Evolutionary conservation across 2,888 invertebrate species (phyloP).

Genomic region (Coenonympha arcania): DNA sequence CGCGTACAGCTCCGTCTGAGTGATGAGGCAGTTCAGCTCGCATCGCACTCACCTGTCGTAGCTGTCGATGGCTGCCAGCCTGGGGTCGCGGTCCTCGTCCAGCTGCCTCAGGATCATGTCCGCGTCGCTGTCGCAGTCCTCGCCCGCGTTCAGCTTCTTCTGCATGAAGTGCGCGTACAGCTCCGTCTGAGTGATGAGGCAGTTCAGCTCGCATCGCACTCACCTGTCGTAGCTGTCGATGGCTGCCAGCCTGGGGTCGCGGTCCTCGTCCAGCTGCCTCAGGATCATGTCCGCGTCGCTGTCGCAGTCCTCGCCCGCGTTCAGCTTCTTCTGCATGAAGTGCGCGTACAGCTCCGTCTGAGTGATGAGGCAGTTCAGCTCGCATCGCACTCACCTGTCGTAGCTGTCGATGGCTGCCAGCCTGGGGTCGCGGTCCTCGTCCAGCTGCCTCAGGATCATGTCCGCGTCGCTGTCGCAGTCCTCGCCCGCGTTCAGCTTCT

Average conservation of each 20-base stretch:
- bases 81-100: constrained; percentile 86
- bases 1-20: constrained; percentile 95
- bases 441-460: constrained; percentile 87
- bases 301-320: constrained; percentile 78
- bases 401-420: constrained; percentile 85
- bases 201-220: constrained; percentile 93
- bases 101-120: constrained; percentile 87
- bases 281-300: constrained; percentile 81
- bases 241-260: constrained; percentile 79
- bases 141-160: constrained; percentile 83
- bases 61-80: constrained; percentile 82
- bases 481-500: constrained; percentile 82
- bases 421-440: constrained; percentile 86
- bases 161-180: constrained; percentile 98
- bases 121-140: constrained; percentile 77
- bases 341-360: constrained; percentile 98
- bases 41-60: constrained; percentile 89
- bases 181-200: constrained; percentile 96
- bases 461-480: constrained; percentile 79
- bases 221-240: constrained; percentile 88
- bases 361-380: constrained; percentile 95
- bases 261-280: constrained; percentile 89
- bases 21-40: background rate
- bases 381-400: constrained; percentile 87
- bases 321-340: constrained; percentile 95